Conservation (phyloP, 1,140 invertebrate species). For the Sarcophaga peregrina region DNA sequence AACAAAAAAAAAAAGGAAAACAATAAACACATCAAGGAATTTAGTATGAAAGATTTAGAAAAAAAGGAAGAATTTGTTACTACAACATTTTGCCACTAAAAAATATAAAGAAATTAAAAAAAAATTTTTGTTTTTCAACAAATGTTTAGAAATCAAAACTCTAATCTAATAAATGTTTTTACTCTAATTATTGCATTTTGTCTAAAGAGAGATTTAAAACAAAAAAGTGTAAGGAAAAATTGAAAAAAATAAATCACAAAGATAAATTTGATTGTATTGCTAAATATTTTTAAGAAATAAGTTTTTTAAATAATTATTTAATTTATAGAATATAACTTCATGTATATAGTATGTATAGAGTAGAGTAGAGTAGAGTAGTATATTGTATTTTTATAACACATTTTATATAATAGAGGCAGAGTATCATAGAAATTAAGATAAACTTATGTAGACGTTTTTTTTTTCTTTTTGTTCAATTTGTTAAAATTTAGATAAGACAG, state of each 20-base stretch:
- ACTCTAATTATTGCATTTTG: too few relatives aligned
- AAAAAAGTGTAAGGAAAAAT: background rate
- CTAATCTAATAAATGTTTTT: background rate
- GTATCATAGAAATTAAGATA: too few relatives aligned
- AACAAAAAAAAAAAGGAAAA: background rate
- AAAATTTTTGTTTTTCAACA: background rate
- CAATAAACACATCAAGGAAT: background rate
- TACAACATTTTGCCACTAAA: background rate
- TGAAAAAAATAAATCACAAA: too few relatives aligned
- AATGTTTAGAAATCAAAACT: background rate
- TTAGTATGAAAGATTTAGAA: background rate
- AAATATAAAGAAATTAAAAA: background rate
- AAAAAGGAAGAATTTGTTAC: background rate
- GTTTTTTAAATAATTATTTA: background rate
- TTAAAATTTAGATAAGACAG: background rate
- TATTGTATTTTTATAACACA: too few relatives aligned
- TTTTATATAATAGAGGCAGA: too few relatives aligned
- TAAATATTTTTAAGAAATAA: slow-evolving; percentile 1
- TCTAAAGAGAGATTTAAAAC: background rate
- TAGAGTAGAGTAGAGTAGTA: too few relatives aligned
- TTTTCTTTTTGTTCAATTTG: slow-evolving; percentile 28
- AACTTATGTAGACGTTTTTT: too few relatives aligned
- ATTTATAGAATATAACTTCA: too few relatives aligned
- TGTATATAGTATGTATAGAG: too few relatives aligned
- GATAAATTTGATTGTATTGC: too few relatives aligned